Base-by-base conservation (phyloP, 1,140 invertebrate genomes). In the Brachionus plicatilis region DNA sequence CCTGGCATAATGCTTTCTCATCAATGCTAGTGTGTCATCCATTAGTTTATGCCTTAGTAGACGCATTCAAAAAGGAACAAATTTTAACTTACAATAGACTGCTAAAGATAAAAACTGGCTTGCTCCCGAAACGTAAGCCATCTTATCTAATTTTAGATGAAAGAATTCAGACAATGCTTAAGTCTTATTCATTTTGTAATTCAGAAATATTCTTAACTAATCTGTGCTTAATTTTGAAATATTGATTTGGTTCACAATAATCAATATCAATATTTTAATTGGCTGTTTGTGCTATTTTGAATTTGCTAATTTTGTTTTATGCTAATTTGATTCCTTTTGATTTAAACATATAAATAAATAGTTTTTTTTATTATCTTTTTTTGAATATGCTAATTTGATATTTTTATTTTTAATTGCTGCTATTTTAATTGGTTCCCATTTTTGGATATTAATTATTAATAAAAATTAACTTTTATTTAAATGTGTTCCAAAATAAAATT, bases 1-100 rank as follows among this genome's bases (percentile, higher is more conserved):
- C 65, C 24, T 68, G 65, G 65, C 65, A 68, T 37, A 68, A 68
- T 68, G 65, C 65, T 37, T 68, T 68, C 29, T 68, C 65, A 37
- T 68, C 65, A 27, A 68, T 29, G 24, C 29, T 68, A 2, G 65
- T 68, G 65, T 33, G 65, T 68, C 65, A 68, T 37, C 27, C 14
- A 68, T 68, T 68, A 68, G 65, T 68, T 33, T 68, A 27, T 68
- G 65, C 65, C 11, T 37, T 68, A 68, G 65, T 68, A 29, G 65
- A 68, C 65, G 65, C 65, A 0, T 68, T 68, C 12, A 68, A 68
- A 68, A 68, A 68, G 33, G 65, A 68, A 68, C 24, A 68, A 68
- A 37, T 37, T 33, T 37, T 68, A 33, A 37, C 29, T 14, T 33
- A 68, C n/a, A 68, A 68, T 68, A 29, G 65, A 68, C 65, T 68